A percentile compares a stretch with the other conserved stretches of the same genome.
phyloP scores from a whole-genome alignment of 2,797 vertebrate genomes.

The Sebastes nivosus region DNA sequence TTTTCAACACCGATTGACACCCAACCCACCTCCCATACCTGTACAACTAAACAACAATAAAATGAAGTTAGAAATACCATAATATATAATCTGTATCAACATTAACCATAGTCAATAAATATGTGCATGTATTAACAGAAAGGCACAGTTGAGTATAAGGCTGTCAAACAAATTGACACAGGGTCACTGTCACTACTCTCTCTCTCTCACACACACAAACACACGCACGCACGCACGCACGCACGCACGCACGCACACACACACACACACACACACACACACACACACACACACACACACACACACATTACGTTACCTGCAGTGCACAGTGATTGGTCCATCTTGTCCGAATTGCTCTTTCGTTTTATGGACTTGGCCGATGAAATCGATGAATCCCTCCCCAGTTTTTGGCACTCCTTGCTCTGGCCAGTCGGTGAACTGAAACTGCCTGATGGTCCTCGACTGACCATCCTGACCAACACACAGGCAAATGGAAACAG shows the following conservation, averaged over 20 bases:
- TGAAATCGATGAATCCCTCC: constrained; percentile 98
- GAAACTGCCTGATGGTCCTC: constrained; percentile 97
- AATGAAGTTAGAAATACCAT: neutral
- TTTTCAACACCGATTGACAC: neutral
- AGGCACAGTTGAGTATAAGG: too few species aligned
- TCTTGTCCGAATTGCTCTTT: constrained; percentile 99
- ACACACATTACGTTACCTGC: constrained; percentile 84
- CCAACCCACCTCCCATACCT: too few species aligned
- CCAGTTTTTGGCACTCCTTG: constrained; percentile 98
- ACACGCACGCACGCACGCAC: neutral
- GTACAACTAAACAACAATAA: too few species aligned
- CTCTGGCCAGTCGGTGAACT: constrained; percentile 98
- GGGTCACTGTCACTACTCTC: too few species aligned
- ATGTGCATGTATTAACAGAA: neutral
- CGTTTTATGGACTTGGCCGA: constrained; percentile 98
- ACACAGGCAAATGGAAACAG: neutral
- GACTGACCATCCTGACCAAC: constrained; percentile 92
- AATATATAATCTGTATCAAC: neutral
- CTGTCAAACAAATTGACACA: too few species aligned
- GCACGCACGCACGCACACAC: too few species aligned
- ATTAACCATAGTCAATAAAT: neutral
- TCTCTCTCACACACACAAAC: neutral
- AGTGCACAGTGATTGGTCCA: constrained; percentile 96
- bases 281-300: neutral
- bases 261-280: neutral